phyloP scores from a whole-genome alignment of 2,888 invertebrate species.

The Mythimna impura region DNA sequence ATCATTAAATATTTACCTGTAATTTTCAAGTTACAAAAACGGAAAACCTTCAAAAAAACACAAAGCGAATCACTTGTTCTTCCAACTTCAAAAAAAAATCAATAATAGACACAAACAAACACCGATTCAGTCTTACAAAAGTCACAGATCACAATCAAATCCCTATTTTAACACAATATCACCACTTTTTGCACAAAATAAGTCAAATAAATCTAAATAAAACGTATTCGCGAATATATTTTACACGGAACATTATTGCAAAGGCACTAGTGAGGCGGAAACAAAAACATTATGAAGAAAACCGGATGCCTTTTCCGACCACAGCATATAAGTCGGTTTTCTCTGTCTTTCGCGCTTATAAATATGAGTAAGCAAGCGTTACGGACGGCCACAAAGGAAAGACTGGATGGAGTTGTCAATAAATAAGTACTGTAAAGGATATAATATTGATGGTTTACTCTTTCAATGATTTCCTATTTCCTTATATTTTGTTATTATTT shows the following conservation, averaged over 20 bases:
- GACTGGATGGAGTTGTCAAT: background rate
- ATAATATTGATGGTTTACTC: background rate
- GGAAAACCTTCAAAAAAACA: background rate
- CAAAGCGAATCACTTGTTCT: conserved; percentile 18
- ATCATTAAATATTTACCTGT: conserved; percentile 9
- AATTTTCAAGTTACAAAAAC: background rate
- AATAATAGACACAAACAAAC: conserved; percentile 58
- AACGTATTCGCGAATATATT: conserved; percentile 44
- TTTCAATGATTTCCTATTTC: conserved; percentile 9
- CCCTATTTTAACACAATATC: conserved; percentile 17
- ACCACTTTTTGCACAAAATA: background rate
- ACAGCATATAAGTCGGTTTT: conserved; percentile 36
- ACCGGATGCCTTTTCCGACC: conserved; percentile 15
- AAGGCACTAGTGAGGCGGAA: conserved; percentile 59
- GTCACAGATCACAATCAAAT: conserved; percentile 2
- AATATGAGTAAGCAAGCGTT: conserved; percentile 24
- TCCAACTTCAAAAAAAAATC: conserved; percentile 52
- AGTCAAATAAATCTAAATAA: background rate
- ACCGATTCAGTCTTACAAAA: conserved; percentile 19
- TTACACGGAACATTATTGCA: conserved; percentile 23
- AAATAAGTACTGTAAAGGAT: background rate
- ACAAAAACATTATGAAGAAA: conserved; percentile 49
- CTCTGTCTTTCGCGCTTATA: conserved; percentile 38
- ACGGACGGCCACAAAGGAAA: conserved; percentile 3
- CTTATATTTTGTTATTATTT: conserved; percentile 1